Evolutionary conservation across 2,113 vertebrate species (phyloP), one percentile per base, ranked within the genome.

Genomic region (Colaptes auratus): DNA sequence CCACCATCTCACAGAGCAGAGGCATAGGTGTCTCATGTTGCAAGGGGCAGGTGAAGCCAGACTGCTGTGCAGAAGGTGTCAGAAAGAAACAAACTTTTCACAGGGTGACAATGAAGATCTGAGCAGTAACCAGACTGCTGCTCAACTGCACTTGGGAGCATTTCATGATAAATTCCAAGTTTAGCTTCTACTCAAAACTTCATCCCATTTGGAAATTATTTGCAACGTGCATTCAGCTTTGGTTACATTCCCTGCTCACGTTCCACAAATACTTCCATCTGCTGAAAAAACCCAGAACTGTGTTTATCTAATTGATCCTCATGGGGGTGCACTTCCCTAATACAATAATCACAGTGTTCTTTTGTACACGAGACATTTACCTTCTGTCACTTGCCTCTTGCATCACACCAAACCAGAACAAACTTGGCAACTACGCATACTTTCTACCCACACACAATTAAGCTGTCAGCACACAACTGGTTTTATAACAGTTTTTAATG

Each of bases 401-500:
- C 30, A 52, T 42, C 58, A 79, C 31, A 77, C 25, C 28, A 87
- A 82, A 39, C 50, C 55, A 88, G 64, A 92, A 73, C 44, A 42
- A 85, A 59, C 19, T 25, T 35, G 53, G 14, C 53, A 89, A 90
- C 35, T 19, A 82, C 44, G 86, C 8, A 18, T 17, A 30, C 20
- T 63, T 81, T 28, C 72, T 59, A 23, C 25, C 28, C 35, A 70
- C 1, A 71, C 15, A n/a, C 53, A 86, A 75, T 10, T 81, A 23
- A 92, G 60, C 44, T 95, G 59, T 61, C 53, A 76, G 82, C 86
- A 73, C 48, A 74, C 31, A 77, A 79, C 2, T 74, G 7, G 35
- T 16, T 89, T 93, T 79, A 81, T 75, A 48, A 88, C n/a, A 83
- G n/a, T n/a, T 64, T 92, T 88, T 71, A 74, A 56, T 78, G 87